Percentiles rank a stretch among this genome's conserved stretches.
These are phyloP conservation scores for Ginglymostoma cirratum DNA, from an alignment of 2,113 vertebrate species.

Conservation along the genomic window DNA sequence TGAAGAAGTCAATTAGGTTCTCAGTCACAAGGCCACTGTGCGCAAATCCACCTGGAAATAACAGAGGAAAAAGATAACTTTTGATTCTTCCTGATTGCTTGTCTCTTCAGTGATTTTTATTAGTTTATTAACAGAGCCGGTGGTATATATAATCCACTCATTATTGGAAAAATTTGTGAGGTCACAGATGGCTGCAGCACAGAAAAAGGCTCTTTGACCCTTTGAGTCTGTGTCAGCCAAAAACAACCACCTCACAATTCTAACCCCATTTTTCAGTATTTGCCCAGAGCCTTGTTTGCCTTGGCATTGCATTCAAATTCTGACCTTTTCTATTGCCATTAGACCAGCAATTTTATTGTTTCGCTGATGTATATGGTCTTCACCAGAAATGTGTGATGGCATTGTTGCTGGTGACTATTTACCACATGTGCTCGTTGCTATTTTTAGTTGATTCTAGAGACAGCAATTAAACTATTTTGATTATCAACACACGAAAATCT, in stretches of 20 bases:
- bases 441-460: background rate
- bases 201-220: too few relatives aligned
- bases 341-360: background rate
- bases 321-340: background rate
- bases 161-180: background rate
- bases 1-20: conserved; percentile 75
- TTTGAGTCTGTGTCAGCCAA: too few relatives aligned
- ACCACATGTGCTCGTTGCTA: background rate
- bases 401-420: background rate
- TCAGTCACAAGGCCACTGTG: conserved; percentile 70
- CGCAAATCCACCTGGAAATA: conserved; percentile 58
- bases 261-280: too few relatives aligned
- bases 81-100: background rate
- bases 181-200: too few relatives aligned
- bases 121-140: background rate
- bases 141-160: background rate
- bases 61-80: background rate
- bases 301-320: background rate
- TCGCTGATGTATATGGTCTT: background rate
- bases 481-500: background rate
- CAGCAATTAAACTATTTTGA: background rate
- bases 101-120: background rate
- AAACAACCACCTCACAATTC: too few relatives aligned
- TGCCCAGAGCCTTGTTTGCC: too few relatives aligned
- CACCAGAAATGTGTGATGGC: background rate